phyloP scores from a whole-genome alignment of 2,113 vertebrate species.

The Burhinus bistriatus region DNA sequence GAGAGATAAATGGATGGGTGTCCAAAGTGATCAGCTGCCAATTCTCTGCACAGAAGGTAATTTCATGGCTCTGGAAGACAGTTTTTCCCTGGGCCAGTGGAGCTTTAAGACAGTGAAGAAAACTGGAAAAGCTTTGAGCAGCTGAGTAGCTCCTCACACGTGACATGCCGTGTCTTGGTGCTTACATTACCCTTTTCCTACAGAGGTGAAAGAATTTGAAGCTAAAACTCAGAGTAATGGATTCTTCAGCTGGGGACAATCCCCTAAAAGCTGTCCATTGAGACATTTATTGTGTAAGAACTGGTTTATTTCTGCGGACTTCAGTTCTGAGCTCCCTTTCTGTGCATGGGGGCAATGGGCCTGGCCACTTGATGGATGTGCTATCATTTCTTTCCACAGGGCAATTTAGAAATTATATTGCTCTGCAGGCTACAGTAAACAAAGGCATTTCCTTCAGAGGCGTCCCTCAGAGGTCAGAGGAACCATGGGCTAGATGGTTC shows the following conservation, averaged over 20 bases:
- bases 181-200: neutral
- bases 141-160: neutral
- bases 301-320: neutral
- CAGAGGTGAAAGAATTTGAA: neutral
- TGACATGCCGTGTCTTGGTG: neutral
- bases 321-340: neutral
- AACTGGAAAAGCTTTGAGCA: neutral
- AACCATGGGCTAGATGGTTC: neutral
- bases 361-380: neutral
- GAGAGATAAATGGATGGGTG: neutral
- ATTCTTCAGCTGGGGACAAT: neutral
- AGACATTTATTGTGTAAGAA: neutral
- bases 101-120: neutral
- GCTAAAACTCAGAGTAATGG: neutral
- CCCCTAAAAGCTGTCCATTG: neutral
- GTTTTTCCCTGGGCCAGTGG: neutral
- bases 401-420: neutral
- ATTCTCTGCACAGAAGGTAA: neutral
- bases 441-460: neutral
- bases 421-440: neutral
- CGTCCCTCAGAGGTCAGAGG: neutral
- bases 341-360: no score
- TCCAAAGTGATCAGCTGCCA: neutral
- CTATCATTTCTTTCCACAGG: neutral
- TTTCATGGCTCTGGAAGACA: neutral